These are phyloP conservation scores for Sceloporus tristichus DNA, from an alignment of 2,113 vertebrate species.

Conservation along the genomic window DNA sequence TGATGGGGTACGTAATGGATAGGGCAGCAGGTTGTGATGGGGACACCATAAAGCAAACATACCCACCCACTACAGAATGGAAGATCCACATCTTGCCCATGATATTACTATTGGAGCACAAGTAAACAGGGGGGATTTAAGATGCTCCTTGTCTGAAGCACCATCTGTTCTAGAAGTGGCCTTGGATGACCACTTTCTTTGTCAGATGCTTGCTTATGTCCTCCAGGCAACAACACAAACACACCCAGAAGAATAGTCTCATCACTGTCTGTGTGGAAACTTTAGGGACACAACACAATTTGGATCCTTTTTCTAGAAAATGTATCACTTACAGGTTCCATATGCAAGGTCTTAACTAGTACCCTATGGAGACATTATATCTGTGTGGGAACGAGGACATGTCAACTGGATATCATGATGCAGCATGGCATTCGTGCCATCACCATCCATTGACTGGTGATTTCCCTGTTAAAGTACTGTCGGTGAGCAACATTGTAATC, in stretches of 20 bases:
- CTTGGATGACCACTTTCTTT: background rate
- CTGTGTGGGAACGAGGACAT: too few species aligned
- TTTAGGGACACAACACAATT: background rate
- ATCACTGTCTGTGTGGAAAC: background rate
- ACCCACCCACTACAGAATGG: background rate
- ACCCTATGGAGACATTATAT: too few species aligned
- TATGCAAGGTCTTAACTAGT: background rate
- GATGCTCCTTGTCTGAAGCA: background rate
- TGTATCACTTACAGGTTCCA: background rate
- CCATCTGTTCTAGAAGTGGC: background rate
- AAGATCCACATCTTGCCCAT: background rate
- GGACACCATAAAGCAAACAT: background rate
- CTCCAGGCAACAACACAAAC: background rate
- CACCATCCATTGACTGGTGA: background rate
- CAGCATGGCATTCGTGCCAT: background rate
- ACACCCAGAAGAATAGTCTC: background rate
- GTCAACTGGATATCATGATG: background rate
- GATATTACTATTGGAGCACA: background rate
- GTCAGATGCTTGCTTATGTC: background rate
- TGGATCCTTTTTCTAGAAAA: background rate
- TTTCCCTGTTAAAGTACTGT: background rate
- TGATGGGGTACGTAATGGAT: background rate
- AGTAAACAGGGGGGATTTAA: background rate
- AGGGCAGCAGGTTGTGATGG: background rate
- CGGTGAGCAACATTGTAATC: background rate